Percentiles rank a stretch among this genome's conserved stretches.
Conservation (phyloP, 2,888 invertebrate genomes). For the Drosophila austrosaltans region DNA sequence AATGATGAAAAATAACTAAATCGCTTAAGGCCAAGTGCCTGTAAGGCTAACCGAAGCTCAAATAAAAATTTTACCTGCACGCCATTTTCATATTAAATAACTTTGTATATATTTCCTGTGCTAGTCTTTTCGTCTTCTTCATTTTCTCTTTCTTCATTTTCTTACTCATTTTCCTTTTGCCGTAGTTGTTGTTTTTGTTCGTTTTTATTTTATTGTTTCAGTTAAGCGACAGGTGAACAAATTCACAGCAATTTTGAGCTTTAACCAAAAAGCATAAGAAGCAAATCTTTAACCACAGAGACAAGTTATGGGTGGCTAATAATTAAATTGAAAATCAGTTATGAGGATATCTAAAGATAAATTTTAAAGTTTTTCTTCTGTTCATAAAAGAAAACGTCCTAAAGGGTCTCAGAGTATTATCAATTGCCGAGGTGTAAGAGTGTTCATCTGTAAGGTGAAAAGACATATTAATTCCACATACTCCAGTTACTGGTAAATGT, state of each 20-base stretch:
- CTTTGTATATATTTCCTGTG: slow-evolving; percentile 69
- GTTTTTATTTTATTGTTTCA: slow-evolving; percentile 51
- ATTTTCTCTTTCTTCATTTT: slow-evolving; percentile 9
- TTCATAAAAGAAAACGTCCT: slow-evolving; percentile 41
- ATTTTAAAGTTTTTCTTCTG: slow-evolving; percentile 22
- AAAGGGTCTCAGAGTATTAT: slow-evolving; percentile 27
- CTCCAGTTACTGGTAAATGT: slow-evolving; percentile 35
- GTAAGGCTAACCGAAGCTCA: slow-evolving; percentile 60
- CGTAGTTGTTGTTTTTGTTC: background rate
- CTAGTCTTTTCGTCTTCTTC: slow-evolving; percentile 39
- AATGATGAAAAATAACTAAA: slow-evolving; percentile 38
- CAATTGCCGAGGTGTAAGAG: slow-evolving; percentile 16
- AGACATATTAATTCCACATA: slow-evolving; percentile 35
- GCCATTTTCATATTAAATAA: slow-evolving; percentile 79
- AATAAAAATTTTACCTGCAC: slow-evolving; percentile 71
- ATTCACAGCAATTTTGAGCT: slow-evolving; percentile 58
- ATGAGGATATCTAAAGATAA: background rate
- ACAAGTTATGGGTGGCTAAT: slow-evolving; percentile 28
- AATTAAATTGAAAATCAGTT: slow-evolving; percentile 47
- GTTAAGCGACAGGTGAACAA: slow-evolving; percentile 65
- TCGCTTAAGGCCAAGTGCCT: slow-evolving; percentile 57
- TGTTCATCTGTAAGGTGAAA: slow-evolving; percentile 53
- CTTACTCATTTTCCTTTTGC: slow-evolving; percentile 4
- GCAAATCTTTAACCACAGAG: slow-evolving; percentile 4
- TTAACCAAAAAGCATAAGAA: slow-evolving; percentile 36